Base-by-base conservation (phyloP, 2,797 vertebrate species). In the Craterocephalus amniculus region DNA sequence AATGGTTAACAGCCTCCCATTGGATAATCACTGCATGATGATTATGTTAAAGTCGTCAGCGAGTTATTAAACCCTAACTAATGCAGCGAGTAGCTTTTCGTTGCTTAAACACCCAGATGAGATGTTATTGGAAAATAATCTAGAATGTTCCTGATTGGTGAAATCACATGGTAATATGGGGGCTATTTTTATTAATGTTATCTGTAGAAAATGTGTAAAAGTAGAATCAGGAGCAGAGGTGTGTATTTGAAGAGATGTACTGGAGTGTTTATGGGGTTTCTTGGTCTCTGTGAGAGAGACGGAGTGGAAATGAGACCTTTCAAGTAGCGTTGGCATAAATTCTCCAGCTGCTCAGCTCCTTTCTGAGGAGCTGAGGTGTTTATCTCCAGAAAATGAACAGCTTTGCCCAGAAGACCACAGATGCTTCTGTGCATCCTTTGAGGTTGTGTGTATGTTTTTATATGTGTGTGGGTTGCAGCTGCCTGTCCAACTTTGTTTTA, bases 261-360 rank as follows among this genome's bases (percentile, higher is more conserved):
- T 79, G 67, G 72, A 64, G 64, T 34, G 56, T 74, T 63, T 67
- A 26, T 74, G 32, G 13, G 59, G 68, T 75, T 63, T 49, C 31
- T 59, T 72, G 58, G 71, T 80, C 54, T 76, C 64, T 75, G 83
- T 84, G 79, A 83, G 81, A 77, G 83, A 67, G 85, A 83, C 76
- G 58, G 88, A 85, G 87, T 87, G 80, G 85, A 91, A 89, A 88
- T 87, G 86, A 90, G 84, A 92, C 89, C 91, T 89, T 93, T 94
- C 89, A 93, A 92, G 91, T 93, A 82, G 83, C 80, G 73, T 86
- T 91, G 91, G 91, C 90, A 91, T 93, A 92, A 89, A 92, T 93
- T 92, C 88, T 94, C 93, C 93, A 94, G 94, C 93, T 95, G 94
- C 92, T 94, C 84, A 59, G 83, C 86, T 92, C 83, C 91, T 90